Evolutionary conservation across 2,797 vertebrate species (phyloP), one percentile per base, ranked within the genome.

Genomic region (Microctenopoma stevenorrisi): DNA sequence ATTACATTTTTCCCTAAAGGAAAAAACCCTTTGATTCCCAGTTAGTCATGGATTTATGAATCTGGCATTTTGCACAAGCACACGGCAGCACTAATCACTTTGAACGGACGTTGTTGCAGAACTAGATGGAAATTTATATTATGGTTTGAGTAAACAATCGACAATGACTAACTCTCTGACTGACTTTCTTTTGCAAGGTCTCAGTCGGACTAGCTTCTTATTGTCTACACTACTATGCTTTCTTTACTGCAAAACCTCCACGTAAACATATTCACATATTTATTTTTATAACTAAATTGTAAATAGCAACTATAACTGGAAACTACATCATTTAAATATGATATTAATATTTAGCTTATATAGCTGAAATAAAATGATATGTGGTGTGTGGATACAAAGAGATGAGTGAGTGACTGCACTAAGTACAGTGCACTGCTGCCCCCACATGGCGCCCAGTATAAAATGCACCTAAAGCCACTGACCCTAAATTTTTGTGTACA

Each of bases 361-460:
- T 12, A 10, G 43, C 1, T 7, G 9, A 13, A 22, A 50, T 71
- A 65, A 62, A 33, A 25, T 42, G 40, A 47, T 35, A 33, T 63
- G 18, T 18, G 42, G 26, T 68, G 56, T n/a, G 26, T 48, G 3
- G 12, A 30, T 44, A 12, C 12, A 9, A 37, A 28, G 53, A 10
- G 14, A 5, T 59, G 52, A 18, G 4, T 47, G 35, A 58, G 18
- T 52, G 62, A 63, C 22, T 22, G 22, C 22, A 22, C 22, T 22
- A 22, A 44, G 2, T 38, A 8, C 12, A 70, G 76, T 60, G 62
- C 72, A 49, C 4, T 86, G 88, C 88, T 89, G 90, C 91, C 91
- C 82, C 74, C 92, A 60, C 38, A 55, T 86, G 92, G 85, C 60
- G 0, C 51, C 1, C 11, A 40, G 8, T 0, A 1, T 12, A 60